Conservation (phyloP, 30 jellyfish, hydroid and myxozoan species). For the Mastigias papua region DNA sequence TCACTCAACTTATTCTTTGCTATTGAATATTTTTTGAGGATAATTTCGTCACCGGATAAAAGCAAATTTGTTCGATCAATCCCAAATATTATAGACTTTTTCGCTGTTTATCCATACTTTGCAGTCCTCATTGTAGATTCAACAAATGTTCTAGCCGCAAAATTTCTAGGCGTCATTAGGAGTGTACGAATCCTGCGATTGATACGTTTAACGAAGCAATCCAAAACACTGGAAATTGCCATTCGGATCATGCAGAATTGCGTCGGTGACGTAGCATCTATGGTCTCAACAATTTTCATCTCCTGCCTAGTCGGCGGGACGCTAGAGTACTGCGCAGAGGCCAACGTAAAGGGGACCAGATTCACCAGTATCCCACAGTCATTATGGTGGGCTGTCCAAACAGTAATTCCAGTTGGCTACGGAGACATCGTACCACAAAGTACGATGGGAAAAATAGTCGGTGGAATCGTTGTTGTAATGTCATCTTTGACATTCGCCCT, state of each 20-base stretch:
- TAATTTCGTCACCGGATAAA: conserved; percentile 77
- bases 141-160: conserved; percentile 33
- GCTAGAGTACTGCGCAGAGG: conserved; percentile 70
- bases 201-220: conserved; percentile 74
- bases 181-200: conserved; percentile 73
- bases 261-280: conserved; percentile 52
- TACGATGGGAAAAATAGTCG: conserved; percentile 71
- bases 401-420: conserved; percentile 83
- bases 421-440: conserved; percentile 91
- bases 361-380: conserved; percentile 84
- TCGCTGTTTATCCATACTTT: conserved; percentile 85
- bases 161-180: conserved; percentile 72
- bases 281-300: conserved; percentile 60
- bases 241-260: conserved; percentile 69
- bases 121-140: conserved; percentile 44
- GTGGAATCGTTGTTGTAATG: conserved; percentile 65
- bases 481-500: conserved; percentile 81
- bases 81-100: conserved; percentile 65
- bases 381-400: conserved; percentile 91
- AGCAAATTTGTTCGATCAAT: conserved; percentile 40
- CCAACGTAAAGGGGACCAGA: conserved; percentile 28
- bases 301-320: conserved; percentile 68
- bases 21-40: conserved; percentile 53
- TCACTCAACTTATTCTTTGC: conserved; percentile 70
- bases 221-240: conserved; percentile 60